These are phyloP conservation scores for Drosophila busckii DNA, from an alignment of 1,140 invertebrate species.

Conservation along the genomic window DNA sequence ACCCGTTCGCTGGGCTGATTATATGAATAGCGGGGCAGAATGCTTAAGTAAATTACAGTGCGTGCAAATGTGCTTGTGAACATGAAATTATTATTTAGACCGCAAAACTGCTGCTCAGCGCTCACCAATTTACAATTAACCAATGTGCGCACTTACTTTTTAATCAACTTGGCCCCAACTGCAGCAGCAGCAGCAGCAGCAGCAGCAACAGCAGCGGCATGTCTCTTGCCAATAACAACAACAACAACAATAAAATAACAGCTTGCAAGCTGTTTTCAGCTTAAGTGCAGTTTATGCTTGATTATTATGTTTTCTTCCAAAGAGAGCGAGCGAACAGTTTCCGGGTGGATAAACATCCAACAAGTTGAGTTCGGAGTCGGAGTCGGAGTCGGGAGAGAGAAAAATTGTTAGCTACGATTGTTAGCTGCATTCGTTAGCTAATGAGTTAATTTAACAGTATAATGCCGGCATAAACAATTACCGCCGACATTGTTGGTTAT, in stretches of 20 bases:
- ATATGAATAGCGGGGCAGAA: conserved; percentile 59
- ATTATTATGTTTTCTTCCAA: conserved; percentile 60
- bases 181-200: conserved; percentile 5
- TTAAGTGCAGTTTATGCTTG: conserved; percentile 70
- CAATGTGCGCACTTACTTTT: conserved; percentile 42
- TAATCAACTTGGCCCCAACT: conserved; percentile 51
- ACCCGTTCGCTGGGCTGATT: conserved; percentile 22
- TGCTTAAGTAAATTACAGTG: conserved; percentile 78
- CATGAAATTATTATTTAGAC: conserved; percentile 74
- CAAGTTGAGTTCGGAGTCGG: background rate
- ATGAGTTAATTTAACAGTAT: conserved; percentile 42
- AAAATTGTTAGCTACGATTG: background rate
- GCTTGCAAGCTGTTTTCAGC: conserved; percentile 45
- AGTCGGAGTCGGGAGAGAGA: background rate
- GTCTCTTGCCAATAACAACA: conserved; percentile 21
- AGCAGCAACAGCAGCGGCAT: conserved; percentile 16
- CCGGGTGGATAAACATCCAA: conserved; percentile 47
- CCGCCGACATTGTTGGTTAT: no score
- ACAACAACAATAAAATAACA: conserved; percentile 32
- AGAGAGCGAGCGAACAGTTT: conserved; percentile 35
- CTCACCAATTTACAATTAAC: conserved; percentile 68
- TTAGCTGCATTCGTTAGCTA: conserved; percentile 14
- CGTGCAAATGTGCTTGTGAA: conserved; percentile 78
- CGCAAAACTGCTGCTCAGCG: conserved; percentile 14
- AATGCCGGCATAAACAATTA: conserved; percentile 16